Base-by-base conservation (phyloP, 2,888 invertebrate species). In the Chrysina gloriosa region DNA sequence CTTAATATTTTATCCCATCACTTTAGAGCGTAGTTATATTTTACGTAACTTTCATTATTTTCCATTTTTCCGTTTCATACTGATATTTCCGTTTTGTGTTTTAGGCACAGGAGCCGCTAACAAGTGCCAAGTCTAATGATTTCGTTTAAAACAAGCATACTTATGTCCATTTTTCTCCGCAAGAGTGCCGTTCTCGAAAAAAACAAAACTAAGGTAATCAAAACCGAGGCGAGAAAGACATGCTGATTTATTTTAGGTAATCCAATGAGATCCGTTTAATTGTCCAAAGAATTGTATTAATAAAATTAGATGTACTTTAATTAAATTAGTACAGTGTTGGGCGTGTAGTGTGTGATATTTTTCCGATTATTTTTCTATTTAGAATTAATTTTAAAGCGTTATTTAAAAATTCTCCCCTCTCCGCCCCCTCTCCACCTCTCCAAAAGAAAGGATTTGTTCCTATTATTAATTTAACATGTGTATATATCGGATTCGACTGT, bases 71-170 rank as follows among this genome's bases (percentile, higher is more conserved):
- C 88, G n/a, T n/a, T n/a, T n/a, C n/a, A n/a, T n/a, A n/a, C n/a
- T n/a, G n/a, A n/a, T n/a, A n/a, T n/a, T n/a, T n/a, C n/a, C n/a
- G n/a, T n/a, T n/a, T n/a, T n/a, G n/a, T n/a, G 3, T 50, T 50
- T 29, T 31, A 94, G 93, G 92, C 91, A 79, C 90, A 91, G 85
- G 91, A 92, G 86, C 94, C 94, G 74, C 88, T 94, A 82, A 93
- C 90, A 78, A 89, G 89, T 83, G 89, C 90, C 80, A 91, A 91
- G 82, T 90, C 90, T 82, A 91, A 91, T 84, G 92, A 92, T 80
- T 92, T 90, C 86, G 92, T 93, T 86, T 93, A 86, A 85, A 76
- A 63, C 27, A 29, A 54, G 52, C 65, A 52, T 36, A 54, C 4
- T 11, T 25, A 34, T 56, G 23, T 58, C 47, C 48, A 48, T 50